These are phyloP conservation scores for Periplaneta americana DNA, from an alignment of 1,140 invertebrate genomes.

Conservation along the genomic window DNA sequence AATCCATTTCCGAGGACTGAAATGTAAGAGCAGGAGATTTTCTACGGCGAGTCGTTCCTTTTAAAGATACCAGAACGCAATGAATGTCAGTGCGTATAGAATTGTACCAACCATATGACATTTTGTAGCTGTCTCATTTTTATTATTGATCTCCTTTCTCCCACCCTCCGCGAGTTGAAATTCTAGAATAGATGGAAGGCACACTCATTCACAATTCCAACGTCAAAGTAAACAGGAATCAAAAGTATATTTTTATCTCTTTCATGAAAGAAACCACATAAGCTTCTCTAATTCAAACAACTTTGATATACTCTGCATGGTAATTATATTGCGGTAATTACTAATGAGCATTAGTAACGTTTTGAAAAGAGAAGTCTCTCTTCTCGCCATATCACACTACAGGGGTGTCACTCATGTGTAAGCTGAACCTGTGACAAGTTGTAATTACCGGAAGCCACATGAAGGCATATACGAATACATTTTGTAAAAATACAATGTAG, in stretches of 20 bases:
- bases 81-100: not conserved
- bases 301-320: not conserved
- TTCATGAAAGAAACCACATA: not conserved
- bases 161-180: not conserved
- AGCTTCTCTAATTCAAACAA: constrained; percentile 1
- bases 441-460: too few relatives aligned
- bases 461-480: too few relatives aligned
- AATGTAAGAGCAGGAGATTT: too few relatives aligned
- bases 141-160: not conserved
- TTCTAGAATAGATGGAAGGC: not conserved
- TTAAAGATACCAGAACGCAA: not conserved
- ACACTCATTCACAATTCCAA: not conserved
- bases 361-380: not conserved
- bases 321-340: constrained; percentile 6
- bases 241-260: not conserved
- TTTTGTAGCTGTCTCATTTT: not conserved
- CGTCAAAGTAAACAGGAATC: not conserved
- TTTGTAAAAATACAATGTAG: too few relatives aligned
- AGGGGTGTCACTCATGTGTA: not conserved
- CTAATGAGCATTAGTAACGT: not conserved
- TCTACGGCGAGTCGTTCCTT: too few relatives aligned
- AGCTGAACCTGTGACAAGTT: too few relatives aligned
- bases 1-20: too few relatives aligned
- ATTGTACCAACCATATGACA: not conserved
- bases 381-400: not conserved